These are phyloP conservation scores for Tineola bisselliella DNA, from an alignment of 2,888 invertebrate genomes.

Conservation along the genomic window DNA sequence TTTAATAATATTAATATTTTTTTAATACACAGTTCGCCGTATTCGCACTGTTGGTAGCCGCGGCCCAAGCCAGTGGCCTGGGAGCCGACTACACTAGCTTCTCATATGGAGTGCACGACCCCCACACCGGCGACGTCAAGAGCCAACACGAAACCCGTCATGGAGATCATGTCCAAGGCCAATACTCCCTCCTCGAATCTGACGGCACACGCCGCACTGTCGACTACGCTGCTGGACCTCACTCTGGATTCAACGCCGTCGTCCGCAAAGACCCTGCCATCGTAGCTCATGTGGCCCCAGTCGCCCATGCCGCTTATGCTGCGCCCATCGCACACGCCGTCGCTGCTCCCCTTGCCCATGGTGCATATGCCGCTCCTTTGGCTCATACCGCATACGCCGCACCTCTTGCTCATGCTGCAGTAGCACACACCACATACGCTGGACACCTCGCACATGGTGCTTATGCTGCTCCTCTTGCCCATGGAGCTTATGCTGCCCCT, in stretches of 20 bases:
- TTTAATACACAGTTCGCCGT: conserved; percentile 50
- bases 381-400: conserved; percentile 32
- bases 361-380: conserved; percentile 38
- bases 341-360: conserved; percentile 27
- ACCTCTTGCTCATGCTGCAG: conserved; percentile 27
- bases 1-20: conserved; percentile 21
- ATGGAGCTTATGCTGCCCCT: conserved; percentile 20
- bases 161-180: conserved; percentile 71
- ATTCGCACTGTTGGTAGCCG: conserved; percentile 53
- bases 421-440: conserved; percentile 26
- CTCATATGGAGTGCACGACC: conserved; percentile 58
- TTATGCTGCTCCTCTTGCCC: conserved; percentile 15
- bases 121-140: conserved; percentile 60
- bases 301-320: conserved; percentile 26
- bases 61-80: conserved; percentile 48
- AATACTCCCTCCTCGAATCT: conserved; percentile 63
- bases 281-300: conserved; percentile 25
- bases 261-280: conserved; percentile 35
- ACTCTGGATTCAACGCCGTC: conserved; percentile 41
- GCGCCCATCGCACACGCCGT: conserved; percentile 22
- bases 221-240: conserved; percentile 56
- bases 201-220: conserved; percentile 73
- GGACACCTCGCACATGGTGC: conserved; percentile 23
- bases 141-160: conserved; percentile 71
- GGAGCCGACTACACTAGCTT: conserved; percentile 53